These are phyloP conservation scores for Dichetophora obliterata DNA, from an alignment of 2,888 invertebrate genomes.

Conservation along the genomic window DNA sequence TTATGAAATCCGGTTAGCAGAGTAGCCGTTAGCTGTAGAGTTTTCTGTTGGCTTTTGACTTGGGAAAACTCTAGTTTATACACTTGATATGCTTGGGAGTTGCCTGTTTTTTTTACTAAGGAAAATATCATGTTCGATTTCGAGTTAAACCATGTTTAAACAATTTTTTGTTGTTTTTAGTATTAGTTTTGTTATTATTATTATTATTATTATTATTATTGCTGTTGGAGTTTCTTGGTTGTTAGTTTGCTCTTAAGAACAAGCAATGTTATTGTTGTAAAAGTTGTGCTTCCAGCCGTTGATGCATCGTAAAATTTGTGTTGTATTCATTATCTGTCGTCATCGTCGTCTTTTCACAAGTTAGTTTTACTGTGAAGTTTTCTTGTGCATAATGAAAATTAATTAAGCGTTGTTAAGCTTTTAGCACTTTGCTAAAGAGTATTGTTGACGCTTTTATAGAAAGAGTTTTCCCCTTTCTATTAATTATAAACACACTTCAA, in stretches of 20 bases:
- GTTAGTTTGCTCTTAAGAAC: background rate
- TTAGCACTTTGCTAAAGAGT: background rate
- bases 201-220: background rate
- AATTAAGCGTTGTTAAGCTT: slow-evolving; percentile 23
- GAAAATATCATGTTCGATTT: slow-evolving; percentile 28
- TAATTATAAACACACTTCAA: too few relatives aligned
- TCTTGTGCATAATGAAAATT: slow-evolving; percentile 6
- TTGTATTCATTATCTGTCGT: background rate
- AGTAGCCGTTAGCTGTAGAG: background rate
- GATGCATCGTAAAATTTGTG: background rate
- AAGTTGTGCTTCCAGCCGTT: background rate
- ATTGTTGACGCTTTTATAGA: too few relatives aligned
- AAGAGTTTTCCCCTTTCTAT: too few relatives aligned
- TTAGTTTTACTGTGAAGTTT: background rate
- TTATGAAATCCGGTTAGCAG: background rate
- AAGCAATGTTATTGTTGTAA: background rate
- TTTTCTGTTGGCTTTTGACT: background rate
- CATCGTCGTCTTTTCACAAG: background rate
- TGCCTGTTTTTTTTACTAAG: background rate
- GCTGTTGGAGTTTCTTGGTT: background rate
- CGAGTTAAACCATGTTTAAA: slow-evolving; percentile 14
- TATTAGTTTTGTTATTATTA: background rate
- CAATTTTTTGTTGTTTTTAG: background rate
- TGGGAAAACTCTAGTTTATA: too few relatives aligned
- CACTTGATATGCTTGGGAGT: background rate